A percentile compares a stretch with the other conserved stretches of the same genome.
These are phyloP conservation scores for Platypus cylindrus DNA, from an alignment of 2,888 invertebrate genomes.

Conservation along the genomic window DNA sequence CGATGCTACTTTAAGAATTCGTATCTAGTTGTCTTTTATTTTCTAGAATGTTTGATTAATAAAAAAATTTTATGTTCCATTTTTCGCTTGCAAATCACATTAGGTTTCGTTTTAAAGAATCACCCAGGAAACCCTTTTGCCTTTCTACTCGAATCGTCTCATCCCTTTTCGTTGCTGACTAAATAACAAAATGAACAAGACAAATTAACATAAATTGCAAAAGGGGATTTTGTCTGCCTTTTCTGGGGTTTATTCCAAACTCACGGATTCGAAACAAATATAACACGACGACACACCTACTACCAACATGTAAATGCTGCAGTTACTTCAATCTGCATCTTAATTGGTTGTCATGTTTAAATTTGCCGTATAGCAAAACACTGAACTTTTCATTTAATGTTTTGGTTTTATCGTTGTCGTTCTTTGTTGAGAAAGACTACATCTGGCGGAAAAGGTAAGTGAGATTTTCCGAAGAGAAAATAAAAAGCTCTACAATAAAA, in stretches of 20 bases:
- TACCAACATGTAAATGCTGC: conserved; percentile 35
- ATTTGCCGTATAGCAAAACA: conserved; percentile 22
- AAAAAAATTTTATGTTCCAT: too few species aligned
- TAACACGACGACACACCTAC: conserved; percentile 32
- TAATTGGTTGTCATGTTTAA: conserved; percentile 38
- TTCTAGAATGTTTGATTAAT: too few species aligned
- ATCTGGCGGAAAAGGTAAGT: conserved; percentile 8
- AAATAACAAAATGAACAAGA: conserved; percentile 32
- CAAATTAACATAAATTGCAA: conserved; percentile 31
- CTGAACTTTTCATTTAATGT: conserved; percentile 17
- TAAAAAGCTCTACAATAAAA: conserved; percentile 12
- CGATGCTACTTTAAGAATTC: too few species aligned
- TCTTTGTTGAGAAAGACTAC: background rate
- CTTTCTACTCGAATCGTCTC: background rate
- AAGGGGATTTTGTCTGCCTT: conserved; percentile 26
- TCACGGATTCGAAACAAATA: conserved; percentile 32
- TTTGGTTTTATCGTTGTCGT: conserved; percentile 12
- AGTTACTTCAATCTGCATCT: conserved; percentile 36
- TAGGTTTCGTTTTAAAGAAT: too few species aligned
- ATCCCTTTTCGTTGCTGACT: conserved; percentile 23
- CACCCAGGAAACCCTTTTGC: conserved; percentile 1
- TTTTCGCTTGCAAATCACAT: too few species aligned
- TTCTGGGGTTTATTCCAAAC: conserved; percentile 32
- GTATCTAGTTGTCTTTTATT: too few species aligned
- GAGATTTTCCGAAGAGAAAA: conserved; percentile 8